Evolutionary conservation across 2,888 invertebrate genomes (phyloP), one percentile per base, ranked within the genome.

Genomic region (Napeogenes sylphis): DNA sequence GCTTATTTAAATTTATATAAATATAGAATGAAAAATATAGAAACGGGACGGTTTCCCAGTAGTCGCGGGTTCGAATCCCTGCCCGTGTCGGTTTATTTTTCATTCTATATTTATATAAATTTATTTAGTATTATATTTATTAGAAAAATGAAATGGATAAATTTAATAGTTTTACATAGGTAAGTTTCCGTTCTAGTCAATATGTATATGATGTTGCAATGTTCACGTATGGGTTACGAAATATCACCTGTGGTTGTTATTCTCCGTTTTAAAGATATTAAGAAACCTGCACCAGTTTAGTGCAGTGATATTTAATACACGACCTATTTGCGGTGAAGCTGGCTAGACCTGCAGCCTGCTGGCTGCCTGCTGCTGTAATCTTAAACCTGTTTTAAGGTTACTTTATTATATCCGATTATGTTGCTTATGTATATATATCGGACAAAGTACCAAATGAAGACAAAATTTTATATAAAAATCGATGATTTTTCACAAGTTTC

Each of bases 261-360:
- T 80, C 84, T 85, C 84, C 75, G 73, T 75, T 81, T 79, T 83
- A 83, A 80, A 84, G 85, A 81, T 87, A 87, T 85, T 86, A 87
- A 89, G 88, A 87, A 88, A 87, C 87, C 81, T 85, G 85, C 77
- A 72, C 81, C 78, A 61, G 77, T 80, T 81, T 77, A 78, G 78
- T 67, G 67, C 71, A 74, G 75, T 81, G 89, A 84, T 87, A 90
- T 90, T 85, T 78, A 87, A 90, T 88, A 78, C 82, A 77, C 84
- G 89, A 84, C 90, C 90, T 82, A 87, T 86, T 90, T 90, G 90
- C 77, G 90, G 90, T 89, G 79, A 81, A 78, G 78, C 77, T 72
- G 60, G 71, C 73, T 78, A 79, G 74, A 74, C 75, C 70, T 71
- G 73, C 75, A 74, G 75, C 74, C 73, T 70, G 74, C 73, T 70